phyloP scores from a whole-genome alignment of 2,113 vertebrate genomes.

The Parus major region DNA sequence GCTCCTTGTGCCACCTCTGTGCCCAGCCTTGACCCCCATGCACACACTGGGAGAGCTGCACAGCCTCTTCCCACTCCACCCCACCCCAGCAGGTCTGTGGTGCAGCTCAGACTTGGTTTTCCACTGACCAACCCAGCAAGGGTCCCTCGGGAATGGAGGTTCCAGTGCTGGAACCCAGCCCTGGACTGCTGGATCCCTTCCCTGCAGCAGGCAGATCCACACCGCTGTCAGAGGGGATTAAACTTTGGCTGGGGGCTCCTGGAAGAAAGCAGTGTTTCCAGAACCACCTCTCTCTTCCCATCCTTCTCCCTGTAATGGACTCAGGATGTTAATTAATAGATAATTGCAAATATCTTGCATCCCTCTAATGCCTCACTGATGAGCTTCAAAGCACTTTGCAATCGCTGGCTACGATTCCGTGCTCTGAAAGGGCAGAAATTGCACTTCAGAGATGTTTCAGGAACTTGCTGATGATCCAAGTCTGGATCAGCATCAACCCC shows the following conservation, averaged over 20 bases:
- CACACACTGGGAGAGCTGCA: not conserved
- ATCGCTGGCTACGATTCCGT: not conserved
- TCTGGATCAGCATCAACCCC: not conserved
- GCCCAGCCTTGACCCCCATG: not conserved
- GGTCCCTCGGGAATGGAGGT: not conserved
- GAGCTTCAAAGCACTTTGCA: not conserved
- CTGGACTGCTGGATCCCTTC: not conserved
- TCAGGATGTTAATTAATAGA: constrained; percentile 35
- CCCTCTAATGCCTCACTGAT: not conserved
- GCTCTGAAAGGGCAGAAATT: not conserved
- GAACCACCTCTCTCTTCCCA: not conserved
- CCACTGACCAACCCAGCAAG: not conserved
- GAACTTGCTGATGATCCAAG: not conserved
- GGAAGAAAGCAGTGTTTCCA: not conserved
- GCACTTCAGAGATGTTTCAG: not conserved
- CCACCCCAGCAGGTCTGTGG: not conserved
- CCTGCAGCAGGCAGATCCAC: not conserved
- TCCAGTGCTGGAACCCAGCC: fast-evolving
- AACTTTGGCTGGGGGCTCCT: not conserved
- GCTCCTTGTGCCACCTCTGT: not conserved
- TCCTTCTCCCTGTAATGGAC: not conserved
- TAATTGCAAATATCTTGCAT: not conserved
- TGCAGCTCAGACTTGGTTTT: fast-evolving
- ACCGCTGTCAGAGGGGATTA: not conserved
- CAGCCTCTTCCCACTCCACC: not conserved